phyloP scores from a whole-genome alignment of 1,140 invertebrate species.

The Coboldia fuscipes region DNA sequence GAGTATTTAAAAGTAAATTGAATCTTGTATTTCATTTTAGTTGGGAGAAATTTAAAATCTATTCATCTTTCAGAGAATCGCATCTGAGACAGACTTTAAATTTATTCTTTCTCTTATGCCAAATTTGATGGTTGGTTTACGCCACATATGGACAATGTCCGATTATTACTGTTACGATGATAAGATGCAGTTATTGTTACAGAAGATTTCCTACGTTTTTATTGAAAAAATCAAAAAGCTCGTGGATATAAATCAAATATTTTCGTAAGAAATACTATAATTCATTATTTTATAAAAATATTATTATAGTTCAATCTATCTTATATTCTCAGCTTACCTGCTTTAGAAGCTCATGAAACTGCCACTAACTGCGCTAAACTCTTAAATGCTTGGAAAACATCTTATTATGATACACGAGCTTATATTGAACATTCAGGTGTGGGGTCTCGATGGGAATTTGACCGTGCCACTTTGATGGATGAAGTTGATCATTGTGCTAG shows the following conservation, averaged over 20 bases:
- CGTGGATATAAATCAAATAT: conserved; percentile 47
- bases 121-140: conserved; percentile 55
- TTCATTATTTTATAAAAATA: neutral
- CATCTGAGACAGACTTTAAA: conserved; percentile 43
- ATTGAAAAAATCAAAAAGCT: conserved; percentile 48
- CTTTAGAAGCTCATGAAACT: conserved; percentile 26
- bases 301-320: conserved; percentile 1
- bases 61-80: conserved; percentile 32
- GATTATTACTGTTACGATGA: conserved; percentile 50
- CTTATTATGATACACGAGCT: conserved; percentile 47
- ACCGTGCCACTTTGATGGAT: conserved; percentile 54
- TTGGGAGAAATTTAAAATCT: neutral
- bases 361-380: conserved; percentile 36
- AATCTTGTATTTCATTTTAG: conserved; percentile 1
- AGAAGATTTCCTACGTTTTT: conserved; percentile 58
- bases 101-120: conserved; percentile 48
- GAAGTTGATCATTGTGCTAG: conserved; percentile 61
- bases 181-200: conserved; percentile 52
- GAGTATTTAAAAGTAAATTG: conserved; percentile 51
- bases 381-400: conserved; percentile 51
- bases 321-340: conserved; percentile 24
- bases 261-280: conserved; percentile 47
- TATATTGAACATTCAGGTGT: conserved; percentile 65
- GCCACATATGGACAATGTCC: conserved; percentile 66
- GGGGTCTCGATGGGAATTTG: conserved; percentile 76